Base-by-base conservation (phyloP, 53 echinoderm and acorn worm genomes). In the Hippasteria phrygiana region DNA sequence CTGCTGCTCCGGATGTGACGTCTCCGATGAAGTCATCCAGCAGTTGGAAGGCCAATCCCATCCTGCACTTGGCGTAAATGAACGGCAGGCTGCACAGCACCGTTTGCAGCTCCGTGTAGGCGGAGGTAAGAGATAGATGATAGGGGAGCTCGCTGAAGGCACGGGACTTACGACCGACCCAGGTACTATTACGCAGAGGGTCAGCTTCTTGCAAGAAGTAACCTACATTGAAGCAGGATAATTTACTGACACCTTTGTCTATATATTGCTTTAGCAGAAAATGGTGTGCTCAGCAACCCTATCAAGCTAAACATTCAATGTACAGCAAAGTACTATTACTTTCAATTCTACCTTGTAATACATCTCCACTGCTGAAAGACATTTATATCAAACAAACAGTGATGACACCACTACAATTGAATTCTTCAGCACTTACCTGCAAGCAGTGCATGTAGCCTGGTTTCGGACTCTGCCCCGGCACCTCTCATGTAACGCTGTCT, bases 401-500 rank as follows among this genome's bases (percentile, higher is more conserved):
- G n/a, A 62, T 62, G 64, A 10, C 28, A 54, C 59, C 4, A 2
- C 26, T 59, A 26, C 59, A 4, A 16, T 16, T 24, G 5, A 59
- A 59, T 59, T 22, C 31, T 20, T 43, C 32, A 24, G 28, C n/a
- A 50, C 81, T 92, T 80, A 98, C 98, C 99, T 73, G 96, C 96
- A 47, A 99, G 71, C 38, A 99, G 74, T 1, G 82, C 73, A 71
- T 99, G 96, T 56, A 92, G 89, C 55, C 91, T 93, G 81, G 80
- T 43, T 73, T 96, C 94, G 40, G 91, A 64, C 42, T 99, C 99
- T 48, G 81, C 77, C 26, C 91, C 94, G 12, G 96, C 76, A 35
- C 95, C 95, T 46, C 88, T 91, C 90, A 96, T 89, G 69, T 99
- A 99, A n/a, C 99, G 90, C 88, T 99, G 99, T 51, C 80, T 87